These are phyloP conservation scores for Gnathonemus echidnorhynchus DNA, from an alignment of 2,113 vertebrate species.

Conservation along the genomic window DNA sequence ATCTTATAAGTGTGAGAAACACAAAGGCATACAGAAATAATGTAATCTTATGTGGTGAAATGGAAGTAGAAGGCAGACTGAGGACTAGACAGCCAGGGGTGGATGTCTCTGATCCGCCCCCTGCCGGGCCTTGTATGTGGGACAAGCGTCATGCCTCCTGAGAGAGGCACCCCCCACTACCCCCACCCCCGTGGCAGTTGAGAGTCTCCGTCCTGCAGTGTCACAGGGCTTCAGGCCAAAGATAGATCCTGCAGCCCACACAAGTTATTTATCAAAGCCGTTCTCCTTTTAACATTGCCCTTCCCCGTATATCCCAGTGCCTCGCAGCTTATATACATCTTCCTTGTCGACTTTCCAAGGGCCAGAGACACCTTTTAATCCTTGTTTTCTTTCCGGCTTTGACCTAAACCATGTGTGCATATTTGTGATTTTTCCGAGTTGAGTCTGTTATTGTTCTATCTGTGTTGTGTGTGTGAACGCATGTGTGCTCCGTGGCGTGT, in stretches of 20 bases:
- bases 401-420: neutral
- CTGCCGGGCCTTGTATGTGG: neutral
- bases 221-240: constrained; percentile 27
- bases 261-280: constrained; percentile 29
- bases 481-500: neutral
- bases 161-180: constrained; percentile 8
- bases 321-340: constrained; percentile 6
- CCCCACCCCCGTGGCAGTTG: constrained; percentile 1
- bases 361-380: neutral
- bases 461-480: neutral
- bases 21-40: neutral
- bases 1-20: neutral
- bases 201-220: constrained; percentile 19
- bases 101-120: neutral
- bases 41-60: neutral
- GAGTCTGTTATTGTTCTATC: neutral
- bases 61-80: neutral
- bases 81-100: neutral
- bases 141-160: constrained; percentile 6
- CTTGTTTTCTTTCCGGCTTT: neutral
- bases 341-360: neutral
- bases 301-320: constrained; percentile 24
- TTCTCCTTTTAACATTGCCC: constrained; percentile 16
- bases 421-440: neutral
- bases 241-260: constrained; percentile 33